These are phyloP conservation scores for Scaeva pyrastri DNA, from an alignment of 2,888 invertebrate genomes.

Conservation along the genomic window DNA sequence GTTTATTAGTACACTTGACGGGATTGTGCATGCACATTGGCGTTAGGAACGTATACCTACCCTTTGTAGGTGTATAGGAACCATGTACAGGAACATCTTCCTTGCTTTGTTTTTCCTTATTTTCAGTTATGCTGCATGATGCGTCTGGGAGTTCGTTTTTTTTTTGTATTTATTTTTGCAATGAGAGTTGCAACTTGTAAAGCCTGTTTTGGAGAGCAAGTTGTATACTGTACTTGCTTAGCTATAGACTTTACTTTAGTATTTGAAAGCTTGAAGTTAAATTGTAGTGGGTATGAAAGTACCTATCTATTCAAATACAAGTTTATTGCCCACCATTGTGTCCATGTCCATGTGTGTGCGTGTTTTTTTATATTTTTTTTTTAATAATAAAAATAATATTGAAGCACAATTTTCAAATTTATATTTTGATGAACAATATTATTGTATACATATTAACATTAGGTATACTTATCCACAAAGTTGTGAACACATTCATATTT, in stretches of 20 bases:
- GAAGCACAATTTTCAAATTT: not conserved
- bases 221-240: not conserved
- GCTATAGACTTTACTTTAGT: conserved; percentile 13
- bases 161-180: conserved; percentile 15
- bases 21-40: no score
- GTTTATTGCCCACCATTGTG: not conserved
- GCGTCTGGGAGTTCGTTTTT: not conserved
- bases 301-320: not conserved
- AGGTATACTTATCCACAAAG: no score
- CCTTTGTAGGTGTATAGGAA: not conserved
- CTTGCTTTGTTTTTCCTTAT: conserved; percentile 3
- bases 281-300: not conserved
- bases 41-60: no score
- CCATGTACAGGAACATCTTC: not conserved
- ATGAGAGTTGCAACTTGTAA: conserved; percentile 63
- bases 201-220: conserved; percentile 66
- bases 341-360: not conserved
- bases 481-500: no score
- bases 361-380: not conserved
- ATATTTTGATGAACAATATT: no score
- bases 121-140: not conserved
- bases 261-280: conserved; percentile 1
- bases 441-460: no score
- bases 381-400: not conserved
- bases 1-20: no score